Percentiles rank a stretch among this genome's conserved stretches.
These are phyloP conservation scores for Florisuga fusca DNA, from an alignment of 2,797 vertebrate genomes.

Conservation along the genomic window DNA sequence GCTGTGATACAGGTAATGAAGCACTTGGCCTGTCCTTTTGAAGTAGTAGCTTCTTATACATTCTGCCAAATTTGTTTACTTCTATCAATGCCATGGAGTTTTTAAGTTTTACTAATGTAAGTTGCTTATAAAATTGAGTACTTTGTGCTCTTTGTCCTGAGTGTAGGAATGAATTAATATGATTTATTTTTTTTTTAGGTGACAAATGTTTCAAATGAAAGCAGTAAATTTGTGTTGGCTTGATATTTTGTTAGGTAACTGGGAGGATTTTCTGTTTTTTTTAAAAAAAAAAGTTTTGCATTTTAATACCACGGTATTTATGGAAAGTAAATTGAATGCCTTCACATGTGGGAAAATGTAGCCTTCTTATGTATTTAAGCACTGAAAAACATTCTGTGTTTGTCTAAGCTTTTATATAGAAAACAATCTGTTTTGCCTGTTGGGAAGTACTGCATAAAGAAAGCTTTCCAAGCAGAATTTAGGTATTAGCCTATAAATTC, in stretches of 20 bases:
- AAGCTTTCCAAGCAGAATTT: conserved; percentile 62
- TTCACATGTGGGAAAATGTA: conserved; percentile 24
- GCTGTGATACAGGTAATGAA: conserved; percentile 93
- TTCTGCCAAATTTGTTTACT: not conserved
- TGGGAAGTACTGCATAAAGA: conserved; percentile 56
- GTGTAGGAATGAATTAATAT: not conserved
- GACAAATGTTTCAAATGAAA: not conserved
- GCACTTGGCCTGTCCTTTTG: not conserved
- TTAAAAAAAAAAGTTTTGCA: not conserved
- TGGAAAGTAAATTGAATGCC: conserved; percentile 57
- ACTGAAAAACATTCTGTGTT: conserved; percentile 15
- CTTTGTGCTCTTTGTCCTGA: not conserved
- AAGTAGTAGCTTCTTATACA: not conserved
- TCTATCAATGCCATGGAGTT: not conserved
- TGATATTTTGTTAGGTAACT: not conserved
- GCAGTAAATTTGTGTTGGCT: not conserved
- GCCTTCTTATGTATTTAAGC: conserved; percentile 41
- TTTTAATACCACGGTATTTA: conserved; percentile 50
- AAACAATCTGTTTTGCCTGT: conserved; percentile 66
- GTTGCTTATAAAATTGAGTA: not conserved
- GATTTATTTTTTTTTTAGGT: not conserved
- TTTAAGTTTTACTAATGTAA: not conserved
- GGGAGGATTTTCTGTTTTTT: not conserved
- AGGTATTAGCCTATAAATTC: conserved; percentile 49
- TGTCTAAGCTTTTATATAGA: conserved; percentile 52